A percentile compares a stretch with the other conserved stretches of the same genome.
Conservation (phyloP, 2,888 invertebrate genomes). For the Gryllus longicercus region DNA sequence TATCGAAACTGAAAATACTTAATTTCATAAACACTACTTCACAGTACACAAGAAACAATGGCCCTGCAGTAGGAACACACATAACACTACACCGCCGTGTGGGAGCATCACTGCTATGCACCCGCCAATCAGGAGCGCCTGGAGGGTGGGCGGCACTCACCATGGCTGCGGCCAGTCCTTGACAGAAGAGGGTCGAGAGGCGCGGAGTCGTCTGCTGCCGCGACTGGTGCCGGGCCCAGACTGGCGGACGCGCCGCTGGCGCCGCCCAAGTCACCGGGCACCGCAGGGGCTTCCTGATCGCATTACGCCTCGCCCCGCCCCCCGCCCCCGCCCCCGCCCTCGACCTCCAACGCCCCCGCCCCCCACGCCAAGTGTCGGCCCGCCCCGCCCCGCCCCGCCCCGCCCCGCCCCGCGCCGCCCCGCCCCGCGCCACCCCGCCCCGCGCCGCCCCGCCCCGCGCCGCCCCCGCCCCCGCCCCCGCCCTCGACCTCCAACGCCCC, state of each 20-base stretch:
- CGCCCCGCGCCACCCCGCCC: no score
- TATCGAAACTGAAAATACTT: no score
- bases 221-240: constrained; percentile 11
- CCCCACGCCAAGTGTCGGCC: not conserved
- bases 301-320: not conserved
- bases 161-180: not conserved
- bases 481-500: no score
- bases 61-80: no score
- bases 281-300: constrained; percentile 19
- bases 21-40: no score
- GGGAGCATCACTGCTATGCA: no score
- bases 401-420: no score
- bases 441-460: constrained; percentile 8
- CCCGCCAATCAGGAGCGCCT: no score
- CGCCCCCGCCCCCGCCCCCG: not conserved
- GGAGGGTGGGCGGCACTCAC: not conserved
- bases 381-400: not conserved
- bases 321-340: not conserved
- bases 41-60: no score
- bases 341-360: not conserved
- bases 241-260: not conserved
- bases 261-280: constrained; percentile 12
- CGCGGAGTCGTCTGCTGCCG: constrained; percentile 22
- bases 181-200: not conserved
- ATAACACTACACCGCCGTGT: no score